Conservation (phyloP, 1,140 invertebrate species). For the Conus ventricosus region DNA sequence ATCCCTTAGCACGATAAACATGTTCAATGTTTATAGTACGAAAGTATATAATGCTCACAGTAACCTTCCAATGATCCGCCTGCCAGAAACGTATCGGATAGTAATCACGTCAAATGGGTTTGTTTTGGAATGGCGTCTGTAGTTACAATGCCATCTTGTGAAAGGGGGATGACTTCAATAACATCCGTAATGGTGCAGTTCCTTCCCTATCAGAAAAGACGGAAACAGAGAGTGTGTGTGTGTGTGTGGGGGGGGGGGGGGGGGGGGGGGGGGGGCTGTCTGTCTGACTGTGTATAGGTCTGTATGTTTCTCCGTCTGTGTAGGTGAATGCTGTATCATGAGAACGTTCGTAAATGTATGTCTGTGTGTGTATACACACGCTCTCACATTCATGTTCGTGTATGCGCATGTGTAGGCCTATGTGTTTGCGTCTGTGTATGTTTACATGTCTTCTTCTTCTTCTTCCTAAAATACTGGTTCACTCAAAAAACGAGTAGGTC, state of each 20-base stretch:
- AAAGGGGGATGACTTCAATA: not conserved
- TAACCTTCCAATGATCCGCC: no score
- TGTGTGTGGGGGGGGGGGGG: not conserved
- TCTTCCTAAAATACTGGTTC: no score
- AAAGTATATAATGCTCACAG: no score
- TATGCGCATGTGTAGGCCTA: no score
- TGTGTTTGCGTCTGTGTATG: no score
- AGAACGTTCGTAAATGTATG: not conserved
- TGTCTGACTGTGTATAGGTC: not conserved
- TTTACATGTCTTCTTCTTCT: no score
- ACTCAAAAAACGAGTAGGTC: no score
- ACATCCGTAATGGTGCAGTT: not conserved
- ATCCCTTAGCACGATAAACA: no score
- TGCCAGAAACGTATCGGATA: no score
- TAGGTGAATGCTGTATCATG: not conserved
- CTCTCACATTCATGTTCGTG: no score
- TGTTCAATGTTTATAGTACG: no score
- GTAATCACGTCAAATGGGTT: not conserved
- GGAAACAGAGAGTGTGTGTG: not conserved
- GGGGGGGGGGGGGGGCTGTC: no score
- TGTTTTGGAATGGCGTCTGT: conserved; percentile 29
- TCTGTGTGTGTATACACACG: not conserved
- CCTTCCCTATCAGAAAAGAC: not conserved
- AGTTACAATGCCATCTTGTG: conserved; percentile 18
- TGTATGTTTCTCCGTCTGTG: not conserved